Conservation (phyloP, 2,888 invertebrate genomes). For the Monochamus alternatus region DNA sequence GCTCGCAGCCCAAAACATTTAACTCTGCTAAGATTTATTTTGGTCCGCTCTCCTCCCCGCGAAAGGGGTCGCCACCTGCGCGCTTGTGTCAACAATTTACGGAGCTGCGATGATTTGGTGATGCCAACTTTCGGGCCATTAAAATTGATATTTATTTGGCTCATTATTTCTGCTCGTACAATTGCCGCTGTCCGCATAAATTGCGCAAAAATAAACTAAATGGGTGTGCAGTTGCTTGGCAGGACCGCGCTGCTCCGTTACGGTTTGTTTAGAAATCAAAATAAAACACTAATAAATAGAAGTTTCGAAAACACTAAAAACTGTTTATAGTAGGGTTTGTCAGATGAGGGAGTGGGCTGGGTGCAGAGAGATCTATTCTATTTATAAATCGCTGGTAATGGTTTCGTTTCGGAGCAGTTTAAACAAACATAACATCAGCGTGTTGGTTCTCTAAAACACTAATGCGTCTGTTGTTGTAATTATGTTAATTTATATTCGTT, state of each 20-base stretch:
- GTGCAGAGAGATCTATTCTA: constrained; percentile 31
- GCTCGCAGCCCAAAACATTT: not conserved
- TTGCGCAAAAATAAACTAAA: constrained; percentile 19
- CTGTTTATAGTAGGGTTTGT: constrained; percentile 27
- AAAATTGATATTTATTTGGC: constrained; percentile 3
- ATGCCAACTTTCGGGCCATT: constrained; percentile 3
- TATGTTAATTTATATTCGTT: constrained; percentile 27
- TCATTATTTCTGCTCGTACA: not conserved
- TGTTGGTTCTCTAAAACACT: constrained; percentile 23
- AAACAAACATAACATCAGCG: constrained; percentile 37
- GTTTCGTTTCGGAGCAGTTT: constrained; percentile 28
- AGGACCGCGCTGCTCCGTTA: constrained; percentile 6
- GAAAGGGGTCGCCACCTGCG: not conserved
- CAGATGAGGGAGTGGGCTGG: constrained; percentile 12
- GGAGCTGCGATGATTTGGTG: constrained; percentile 4
- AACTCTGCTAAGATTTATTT: not conserved
- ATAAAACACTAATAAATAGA: constrained; percentile 30
- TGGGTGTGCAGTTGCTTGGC: constrained; percentile 17
- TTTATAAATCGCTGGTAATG: constrained; percentile 36
- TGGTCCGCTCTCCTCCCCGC: not conserved
- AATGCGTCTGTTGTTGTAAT: constrained; percentile 33
- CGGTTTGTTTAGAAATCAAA: constrained; percentile 32
- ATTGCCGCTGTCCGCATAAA: not conserved
- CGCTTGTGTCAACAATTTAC: not conserved
- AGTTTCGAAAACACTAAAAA: constrained; percentile 28